Percentiles rank a stretch among this genome's conserved stretches.
Conservation (phyloP, 2,113 vertebrate genomes). For the Pollimyrus isidori region DNA sequence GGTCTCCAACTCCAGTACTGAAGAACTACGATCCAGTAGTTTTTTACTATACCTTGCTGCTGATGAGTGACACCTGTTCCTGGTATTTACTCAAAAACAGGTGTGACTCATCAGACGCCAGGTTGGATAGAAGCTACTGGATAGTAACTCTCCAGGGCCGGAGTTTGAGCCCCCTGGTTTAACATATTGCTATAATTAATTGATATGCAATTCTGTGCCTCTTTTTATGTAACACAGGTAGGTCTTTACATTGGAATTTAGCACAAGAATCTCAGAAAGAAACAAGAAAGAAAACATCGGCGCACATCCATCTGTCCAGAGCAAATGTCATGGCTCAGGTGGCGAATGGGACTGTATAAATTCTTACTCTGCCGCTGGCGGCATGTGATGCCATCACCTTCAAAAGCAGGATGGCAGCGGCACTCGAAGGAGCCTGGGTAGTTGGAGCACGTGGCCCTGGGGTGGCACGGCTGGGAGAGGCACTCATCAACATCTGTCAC, state of each 20-base stretch:
- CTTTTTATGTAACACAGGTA: not conserved
- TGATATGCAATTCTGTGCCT: not conserved
- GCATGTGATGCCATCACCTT: slow-evolving; percentile 63
- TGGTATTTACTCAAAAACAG: too few species aligned
- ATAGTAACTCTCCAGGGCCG: too few species aligned
- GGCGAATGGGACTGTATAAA: not conserved
- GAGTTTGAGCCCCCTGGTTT: too few species aligned
- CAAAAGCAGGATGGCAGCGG: slow-evolving; percentile 50
- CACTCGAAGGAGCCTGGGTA: slow-evolving; percentile 61
- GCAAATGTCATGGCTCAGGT: not conserved
- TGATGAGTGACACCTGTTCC: too few species aligned
- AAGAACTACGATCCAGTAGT: too few species aligned
- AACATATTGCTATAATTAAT: not conserved
- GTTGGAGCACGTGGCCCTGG: slow-evolving; percentile 50
- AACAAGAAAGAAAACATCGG: not conserved
- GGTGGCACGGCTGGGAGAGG: slow-evolving; percentile 49
- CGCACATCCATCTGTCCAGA: not conserved
- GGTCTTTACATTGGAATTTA: not conserved
- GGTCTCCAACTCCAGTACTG: too few species aligned
- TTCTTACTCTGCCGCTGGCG: slow-evolving; percentile 37
- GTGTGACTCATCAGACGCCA: too few species aligned
- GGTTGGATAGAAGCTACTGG: too few species aligned
- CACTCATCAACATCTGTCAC: slow-evolving; percentile 57
- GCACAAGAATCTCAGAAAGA: not conserved
- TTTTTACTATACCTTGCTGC: too few species aligned